Evolutionary conservation across 30 jellyfish, hydroid and myxozoan genomes (phyloP).

Genomic region (Turritopsis dohrnii): DNA sequence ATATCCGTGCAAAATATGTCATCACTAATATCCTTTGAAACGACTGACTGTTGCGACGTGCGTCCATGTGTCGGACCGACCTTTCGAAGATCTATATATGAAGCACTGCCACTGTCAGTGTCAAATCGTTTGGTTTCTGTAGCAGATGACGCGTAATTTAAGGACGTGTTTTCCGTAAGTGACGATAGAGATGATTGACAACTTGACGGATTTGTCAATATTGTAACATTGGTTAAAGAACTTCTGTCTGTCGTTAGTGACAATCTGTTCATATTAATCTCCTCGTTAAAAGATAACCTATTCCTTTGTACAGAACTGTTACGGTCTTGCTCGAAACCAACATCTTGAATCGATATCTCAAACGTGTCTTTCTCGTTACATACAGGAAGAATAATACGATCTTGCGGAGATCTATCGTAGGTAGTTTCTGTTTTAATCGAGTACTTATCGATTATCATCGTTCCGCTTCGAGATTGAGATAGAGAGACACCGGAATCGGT

Average conservation of each 20-base stretch:
- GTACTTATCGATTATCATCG: background rate
- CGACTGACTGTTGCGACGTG: background rate
- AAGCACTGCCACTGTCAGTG: background rate
- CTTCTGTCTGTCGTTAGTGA: conserved; percentile 2
- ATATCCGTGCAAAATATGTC: background rate
- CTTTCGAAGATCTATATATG: background rate
- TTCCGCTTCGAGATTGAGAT: conserved; percentile 26
- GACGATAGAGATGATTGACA: background rate
- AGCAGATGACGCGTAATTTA: conserved; percentile 3
- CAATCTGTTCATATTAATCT: conserved; percentile 3
- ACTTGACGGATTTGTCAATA: background rate
- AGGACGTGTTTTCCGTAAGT: background rate
- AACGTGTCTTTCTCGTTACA: background rate
- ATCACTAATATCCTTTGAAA: background rate
- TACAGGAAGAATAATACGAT: background rate
- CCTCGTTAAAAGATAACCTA: background rate
- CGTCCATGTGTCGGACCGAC: background rate
- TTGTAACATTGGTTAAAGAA: conserved; percentile 23
- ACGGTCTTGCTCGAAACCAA: background rate
- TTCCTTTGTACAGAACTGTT: background rate
- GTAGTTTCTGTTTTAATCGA: background rate
- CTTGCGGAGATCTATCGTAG: background rate
- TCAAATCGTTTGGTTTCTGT: conserved; percentile 1
- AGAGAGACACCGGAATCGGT: conserved; percentile 26
- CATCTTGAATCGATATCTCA: background rate